Conservation (phyloP, 2,888 invertebrate genomes). For the Allygus modestus region DNA sequence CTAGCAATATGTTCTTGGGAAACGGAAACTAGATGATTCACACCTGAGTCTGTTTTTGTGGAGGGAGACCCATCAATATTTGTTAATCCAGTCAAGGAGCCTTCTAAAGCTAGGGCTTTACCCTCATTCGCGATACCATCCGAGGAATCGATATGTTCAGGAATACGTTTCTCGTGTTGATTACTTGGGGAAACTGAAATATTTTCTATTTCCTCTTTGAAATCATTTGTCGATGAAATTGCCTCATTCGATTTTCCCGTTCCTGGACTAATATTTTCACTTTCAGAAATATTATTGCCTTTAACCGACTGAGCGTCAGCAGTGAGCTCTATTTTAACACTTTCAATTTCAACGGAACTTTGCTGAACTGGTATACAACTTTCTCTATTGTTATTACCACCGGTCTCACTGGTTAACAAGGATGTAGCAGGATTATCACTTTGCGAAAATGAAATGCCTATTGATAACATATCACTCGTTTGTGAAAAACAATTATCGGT, state of each 20-base stretch:
- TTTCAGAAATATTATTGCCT: neutral
- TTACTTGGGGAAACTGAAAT: no score
- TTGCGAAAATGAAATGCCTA: neutral
- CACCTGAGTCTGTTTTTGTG: no score
- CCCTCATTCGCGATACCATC: no score
- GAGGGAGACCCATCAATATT: no score
- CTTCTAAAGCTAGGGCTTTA: no score
- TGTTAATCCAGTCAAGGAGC: no score
- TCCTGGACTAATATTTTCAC: neutral
- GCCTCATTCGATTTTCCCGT: neutral
- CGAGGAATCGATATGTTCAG: no score
- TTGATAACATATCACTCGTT: neutral
- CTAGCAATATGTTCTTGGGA: no score
- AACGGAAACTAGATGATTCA: no score
- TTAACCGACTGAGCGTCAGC: neutral
- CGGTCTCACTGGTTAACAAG: neutral
- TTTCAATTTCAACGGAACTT: neutral
- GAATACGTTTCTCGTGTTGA: no score
- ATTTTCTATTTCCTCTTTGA: no score
- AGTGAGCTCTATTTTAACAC: neutral
- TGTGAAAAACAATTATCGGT: constrained; percentile 40
- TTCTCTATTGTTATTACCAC: neutral
- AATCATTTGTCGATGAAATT: no score
- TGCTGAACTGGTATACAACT: neutral
- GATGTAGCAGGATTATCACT: neutral